phyloP scores from a whole-genome alignment of 2,797 vertebrate genomes.

The Florisuga fusca region DNA sequence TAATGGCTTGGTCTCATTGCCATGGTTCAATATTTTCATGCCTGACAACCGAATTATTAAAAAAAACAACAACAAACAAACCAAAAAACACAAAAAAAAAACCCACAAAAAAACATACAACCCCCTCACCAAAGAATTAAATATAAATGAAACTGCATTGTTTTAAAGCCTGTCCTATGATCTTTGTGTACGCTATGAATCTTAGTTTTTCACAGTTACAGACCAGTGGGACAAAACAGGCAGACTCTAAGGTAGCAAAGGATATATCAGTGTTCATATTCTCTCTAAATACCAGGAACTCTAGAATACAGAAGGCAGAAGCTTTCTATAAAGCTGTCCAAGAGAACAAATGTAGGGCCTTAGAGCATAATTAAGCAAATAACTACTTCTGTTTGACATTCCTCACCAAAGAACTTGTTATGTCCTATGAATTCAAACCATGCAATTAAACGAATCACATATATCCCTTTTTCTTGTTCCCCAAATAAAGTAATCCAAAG shows the following conservation, averaged over 20 bases:
- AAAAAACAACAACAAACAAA: background rate
- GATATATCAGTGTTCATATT: background rate
- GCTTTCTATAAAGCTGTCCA: background rate
- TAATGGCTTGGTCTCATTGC: background rate
- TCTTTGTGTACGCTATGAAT: background rate
- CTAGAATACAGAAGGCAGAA: constrained; percentile 8
- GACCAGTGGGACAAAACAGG: background rate
- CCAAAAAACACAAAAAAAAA: no score
- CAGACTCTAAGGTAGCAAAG: background rate
- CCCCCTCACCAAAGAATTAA: background rate
- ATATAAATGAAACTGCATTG: background rate
- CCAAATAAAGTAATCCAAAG: background rate
- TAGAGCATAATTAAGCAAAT: constrained; percentile 34
- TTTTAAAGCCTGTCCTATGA: background rate
- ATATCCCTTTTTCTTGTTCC: background rate
- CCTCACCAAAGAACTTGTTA: background rate
- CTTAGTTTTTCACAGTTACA: background rate
- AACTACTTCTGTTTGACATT: constrained; percentile 27
- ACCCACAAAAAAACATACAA: no score
- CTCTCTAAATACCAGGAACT: background rate
- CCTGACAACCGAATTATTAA: fast-evolving
- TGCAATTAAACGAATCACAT: constrained; percentile 21
- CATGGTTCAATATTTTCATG: background rate
- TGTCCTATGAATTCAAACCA: constrained; percentile 22
- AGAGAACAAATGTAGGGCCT: constrained; percentile 6